Percentiles rank a stretch among this genome's conserved stretches.
phyloP scores from a whole-genome alignment of 2,797 vertebrate species.

The Muscicapa comitata region DNA sequence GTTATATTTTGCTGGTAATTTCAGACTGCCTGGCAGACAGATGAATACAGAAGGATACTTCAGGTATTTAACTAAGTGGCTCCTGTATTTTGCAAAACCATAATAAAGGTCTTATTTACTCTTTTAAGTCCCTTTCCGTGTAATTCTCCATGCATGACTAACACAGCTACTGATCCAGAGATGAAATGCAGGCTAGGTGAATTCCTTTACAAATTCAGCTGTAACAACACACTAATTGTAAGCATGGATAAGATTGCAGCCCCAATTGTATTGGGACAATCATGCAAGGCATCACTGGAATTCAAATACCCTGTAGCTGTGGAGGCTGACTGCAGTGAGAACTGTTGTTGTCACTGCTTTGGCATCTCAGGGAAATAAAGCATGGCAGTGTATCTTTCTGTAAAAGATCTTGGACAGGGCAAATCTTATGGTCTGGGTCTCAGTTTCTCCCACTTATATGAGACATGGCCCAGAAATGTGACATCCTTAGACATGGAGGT shows the following conservation, averaged over 20 bases:
- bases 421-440: background rate
- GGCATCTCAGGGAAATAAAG: background rate
- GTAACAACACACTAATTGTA: background rate
- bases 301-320: background rate
- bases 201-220: background rate
- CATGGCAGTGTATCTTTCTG: background rate
- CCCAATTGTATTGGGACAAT: background rate
- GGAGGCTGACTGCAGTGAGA: background rate
- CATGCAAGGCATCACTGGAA: background rate
- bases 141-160: slow-evolving; percentile 46
- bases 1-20: slow-evolving; percentile 69
- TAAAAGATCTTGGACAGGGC: background rate
- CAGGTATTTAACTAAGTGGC: slow-evolving; percentile 78
- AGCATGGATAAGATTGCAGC: background rate
- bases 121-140: background rate
- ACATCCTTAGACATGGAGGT: background rate
- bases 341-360: background rate
- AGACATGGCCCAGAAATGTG: background rate
- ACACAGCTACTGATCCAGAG: background rate
- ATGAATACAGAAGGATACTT: slow-evolving; percentile 75
- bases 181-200: background rate
- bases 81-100: background rate
- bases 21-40: slow-evolving; percentile 84
- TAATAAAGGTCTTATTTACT: background rate
- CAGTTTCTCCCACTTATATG: background rate